These are phyloP conservation scores for Astropecten irregularis DNA, from an alignment of 53 echinoderm and acorn worm species.

Conservation along the genomic window DNA sequence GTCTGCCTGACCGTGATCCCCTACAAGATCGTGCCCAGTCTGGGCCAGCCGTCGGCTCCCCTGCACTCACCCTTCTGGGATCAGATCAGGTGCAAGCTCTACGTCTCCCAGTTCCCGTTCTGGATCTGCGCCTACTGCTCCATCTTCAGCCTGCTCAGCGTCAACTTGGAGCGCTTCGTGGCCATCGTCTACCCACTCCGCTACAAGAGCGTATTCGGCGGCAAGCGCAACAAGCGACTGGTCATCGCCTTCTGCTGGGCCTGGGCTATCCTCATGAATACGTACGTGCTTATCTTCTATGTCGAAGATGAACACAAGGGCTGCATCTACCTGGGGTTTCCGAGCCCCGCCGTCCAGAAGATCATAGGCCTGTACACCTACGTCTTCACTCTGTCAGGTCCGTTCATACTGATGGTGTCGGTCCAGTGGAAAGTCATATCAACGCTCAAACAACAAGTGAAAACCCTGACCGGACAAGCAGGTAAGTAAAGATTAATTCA, in stretches of 20 bases:
- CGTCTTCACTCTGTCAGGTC: neutral
- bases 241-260: conserved; percentile 21
- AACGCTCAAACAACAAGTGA: neutral
- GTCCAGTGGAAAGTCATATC: conserved; percentile 29
- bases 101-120: conserved; percentile 41
- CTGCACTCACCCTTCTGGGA: conserved; percentile 33
- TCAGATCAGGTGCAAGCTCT: conserved; percentile 43
- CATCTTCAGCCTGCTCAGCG: conserved; percentile 22
- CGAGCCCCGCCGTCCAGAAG: neutral
- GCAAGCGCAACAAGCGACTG: conserved; percentile 2
- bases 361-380: neutral
- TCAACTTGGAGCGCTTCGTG: too few relatives aligned
- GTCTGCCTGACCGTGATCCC: conserved; percentile 76
- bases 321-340: conserved; percentile 6
- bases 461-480: neutral
- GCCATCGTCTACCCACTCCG: conserved; percentile 64
- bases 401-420: too few relatives aligned
- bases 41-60: neutral
- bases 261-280: neutral
- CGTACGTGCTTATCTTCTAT: neutral
- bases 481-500: neutral
- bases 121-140: conserved; percentile 50
- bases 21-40: conserved; percentile 68
- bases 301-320: neutral
- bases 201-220: conserved; percentile 71